Base-by-base conservation (phyloP, 1,140 invertebrate genomes). In the Anagrus nilaparvatae region DNA sequence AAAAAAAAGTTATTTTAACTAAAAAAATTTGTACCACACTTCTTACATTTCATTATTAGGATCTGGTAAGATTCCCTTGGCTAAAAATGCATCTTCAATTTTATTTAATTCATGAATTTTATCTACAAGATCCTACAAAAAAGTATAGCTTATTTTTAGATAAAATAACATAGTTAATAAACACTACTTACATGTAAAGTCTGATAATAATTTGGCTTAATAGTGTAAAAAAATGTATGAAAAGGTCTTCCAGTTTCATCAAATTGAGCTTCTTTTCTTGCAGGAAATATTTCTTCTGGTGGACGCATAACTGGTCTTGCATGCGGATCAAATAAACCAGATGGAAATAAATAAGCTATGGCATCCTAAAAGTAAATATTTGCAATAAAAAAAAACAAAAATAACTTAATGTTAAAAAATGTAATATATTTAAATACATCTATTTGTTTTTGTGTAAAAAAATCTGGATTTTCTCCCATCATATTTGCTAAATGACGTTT, bases 401-500 rank as follows among this genome's bases (percentile, higher is more conserved):
- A 27, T 28, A 34, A 18, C 3, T 28, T 36, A 25, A 24, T 23
- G 20, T 16, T 8, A 31, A 38, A 33, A 33, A 19, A 44, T 37
- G 25, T 44, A 25, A 37, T 36, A 27, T 36, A 20, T 16, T 33
- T 62, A 61, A 13, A 71, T 73, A 90, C 87, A 72, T 96, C 76
- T 12, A 97, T 75, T 62, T 96, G 84, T 49, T 80, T 72, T 64
- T 96, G 84, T 0, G 84, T 86, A 60, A 98, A 88, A 8, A 73
- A 79, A 49, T 89, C 82, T 2, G 82, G 77, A 73, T 97, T 82
- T 63, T 82, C 77, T 3, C 93, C 92, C 95, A 99, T 99, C 76
- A 99, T 98, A 63, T 97, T 97, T 5, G 95, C 95, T 39, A 99
- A 74, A 72, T 99, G 91, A 18, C 91, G 70, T 63, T 87, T 90